Evolutionary conservation across 2,888 invertebrate genomes (phyloP), one percentile per base, ranked within the genome.

Genomic region (Chalcis sispes): DNA sequence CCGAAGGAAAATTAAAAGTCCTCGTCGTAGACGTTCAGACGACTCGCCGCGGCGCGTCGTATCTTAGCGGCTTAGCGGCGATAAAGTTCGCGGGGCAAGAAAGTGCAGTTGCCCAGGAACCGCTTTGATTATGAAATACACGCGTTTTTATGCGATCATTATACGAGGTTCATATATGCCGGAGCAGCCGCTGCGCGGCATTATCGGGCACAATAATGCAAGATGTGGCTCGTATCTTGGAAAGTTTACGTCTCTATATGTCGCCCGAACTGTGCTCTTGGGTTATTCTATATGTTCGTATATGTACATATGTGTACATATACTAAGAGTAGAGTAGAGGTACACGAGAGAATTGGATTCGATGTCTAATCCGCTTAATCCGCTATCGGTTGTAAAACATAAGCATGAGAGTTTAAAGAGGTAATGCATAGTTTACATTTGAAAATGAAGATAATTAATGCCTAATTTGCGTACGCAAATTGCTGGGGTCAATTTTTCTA

Each of bases 301-400:
- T 4, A 2, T 42, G 42, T 42, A 42, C 15, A 15, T 15, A 42
- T 4, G 42, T 13, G 42, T 15, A 2, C 10, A 36, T 36, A 36
- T n/a, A n/a, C n/a, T n/a, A n/a, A n/a, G n/a, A n/a, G n/a, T n/a
- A n/a, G 50, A 29, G 10, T 50, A 50, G 13, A 2, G 25, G 2
- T n/a, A 46, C 15, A 20, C 48, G 64, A 40, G 27, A 25, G 42
- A 62, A 46, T 20, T 25, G 20, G 18, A 2, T n/a, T 15, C 1
- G 20, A 25, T 50, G 52, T 46, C 66, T 83, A 83, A 83, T 83
- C 83, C 79, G 42, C 75, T 82, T 83, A 83, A 83, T 82, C 83
- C 81, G 79, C 80, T 83, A 82, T 82, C 80, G 80, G 72, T 61
- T 81, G 83, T 83, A 82, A 83, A 82, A 80, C 42, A 56, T 36